phyloP scores from a whole-genome alignment of 2,113 vertebrate species.

The Fukomys damarensis region DNA sequence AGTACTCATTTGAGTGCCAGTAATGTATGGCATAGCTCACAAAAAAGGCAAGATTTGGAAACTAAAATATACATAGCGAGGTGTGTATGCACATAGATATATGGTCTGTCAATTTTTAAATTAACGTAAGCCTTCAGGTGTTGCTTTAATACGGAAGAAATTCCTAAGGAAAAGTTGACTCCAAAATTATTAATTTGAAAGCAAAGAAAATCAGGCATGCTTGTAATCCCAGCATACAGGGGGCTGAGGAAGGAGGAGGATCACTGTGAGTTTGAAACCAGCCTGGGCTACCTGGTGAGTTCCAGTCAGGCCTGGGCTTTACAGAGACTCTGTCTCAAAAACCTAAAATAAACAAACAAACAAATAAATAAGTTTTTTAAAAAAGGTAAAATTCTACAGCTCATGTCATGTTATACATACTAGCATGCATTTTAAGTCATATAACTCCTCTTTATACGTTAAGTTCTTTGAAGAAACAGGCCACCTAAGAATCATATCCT shows the following conservation, averaged over 20 bases:
- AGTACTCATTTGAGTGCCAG: not conserved
- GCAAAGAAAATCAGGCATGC: not conserved
- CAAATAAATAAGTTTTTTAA: too few relatives aligned
- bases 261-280: not conserved
- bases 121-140: constrained; percentile 3
- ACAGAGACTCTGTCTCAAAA: not conserved
- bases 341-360: too few relatives aligned
- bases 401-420: not conserved
- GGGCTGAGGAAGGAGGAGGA: not conserved
- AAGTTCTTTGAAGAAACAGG: not conserved
- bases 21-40: not conserved
- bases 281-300: not conserved
- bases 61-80: not conserved
- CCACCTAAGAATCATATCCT: not conserved
- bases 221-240: not conserved
- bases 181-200: not conserved
- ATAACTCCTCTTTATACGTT: not conserved
- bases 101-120: not conserved
- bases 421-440: not conserved
- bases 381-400: not conserved
- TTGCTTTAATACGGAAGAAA: not conserved
- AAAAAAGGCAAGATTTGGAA: not conserved
- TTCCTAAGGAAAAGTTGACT: not conserved
- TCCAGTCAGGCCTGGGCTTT: not conserved
- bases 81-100: not conserved